phyloP scores from a whole-genome alignment of 2,797 vertebrate species.

The Pantherophis alleghaniensis region DNA sequence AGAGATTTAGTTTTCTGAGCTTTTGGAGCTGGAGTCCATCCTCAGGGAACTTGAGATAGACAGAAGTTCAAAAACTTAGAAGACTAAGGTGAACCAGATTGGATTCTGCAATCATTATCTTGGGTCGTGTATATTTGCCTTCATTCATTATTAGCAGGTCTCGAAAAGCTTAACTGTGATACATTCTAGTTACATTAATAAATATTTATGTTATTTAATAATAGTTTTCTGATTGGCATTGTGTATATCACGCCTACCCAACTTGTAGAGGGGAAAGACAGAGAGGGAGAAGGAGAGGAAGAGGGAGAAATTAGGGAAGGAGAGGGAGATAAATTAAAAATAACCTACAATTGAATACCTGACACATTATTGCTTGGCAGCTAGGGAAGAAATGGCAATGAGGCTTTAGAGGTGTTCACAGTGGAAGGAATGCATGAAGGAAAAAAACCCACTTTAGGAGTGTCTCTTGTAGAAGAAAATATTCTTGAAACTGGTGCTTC shows the following conservation, averaged over 20 bases:
- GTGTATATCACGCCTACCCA: not conserved
- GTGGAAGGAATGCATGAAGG: not conserved
- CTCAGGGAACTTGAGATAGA: not conserved
- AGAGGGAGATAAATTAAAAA: not conserved
- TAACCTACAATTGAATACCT: not conserved
- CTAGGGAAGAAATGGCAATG: not conserved
- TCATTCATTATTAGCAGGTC: not conserved
- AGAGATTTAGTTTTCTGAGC: not conserved
- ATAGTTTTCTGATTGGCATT: not conserved
- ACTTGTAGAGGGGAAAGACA: not conserved
- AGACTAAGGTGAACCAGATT: not conserved
- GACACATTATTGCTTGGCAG: not conserved
- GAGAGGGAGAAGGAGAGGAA: not conserved
- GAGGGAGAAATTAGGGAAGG: not conserved
- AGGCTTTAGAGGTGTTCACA: not conserved
- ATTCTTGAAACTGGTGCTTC: not conserved
- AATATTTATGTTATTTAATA: constrained; percentile 24
- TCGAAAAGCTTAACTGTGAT: constrained; percentile 36
- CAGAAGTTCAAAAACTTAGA: not conserved
- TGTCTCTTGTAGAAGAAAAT: not conserved
- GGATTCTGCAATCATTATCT: not conserved
- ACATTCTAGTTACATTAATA: constrained; percentile 12
- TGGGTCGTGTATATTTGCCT: not conserved
- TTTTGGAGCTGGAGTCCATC: not conserved
- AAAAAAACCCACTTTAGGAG: not conserved